Evolutionary conservation across 2,113 vertebrate genomes (phyloP).

Genomic region (Rhynchopsitta pachyrhyncha): DNA sequence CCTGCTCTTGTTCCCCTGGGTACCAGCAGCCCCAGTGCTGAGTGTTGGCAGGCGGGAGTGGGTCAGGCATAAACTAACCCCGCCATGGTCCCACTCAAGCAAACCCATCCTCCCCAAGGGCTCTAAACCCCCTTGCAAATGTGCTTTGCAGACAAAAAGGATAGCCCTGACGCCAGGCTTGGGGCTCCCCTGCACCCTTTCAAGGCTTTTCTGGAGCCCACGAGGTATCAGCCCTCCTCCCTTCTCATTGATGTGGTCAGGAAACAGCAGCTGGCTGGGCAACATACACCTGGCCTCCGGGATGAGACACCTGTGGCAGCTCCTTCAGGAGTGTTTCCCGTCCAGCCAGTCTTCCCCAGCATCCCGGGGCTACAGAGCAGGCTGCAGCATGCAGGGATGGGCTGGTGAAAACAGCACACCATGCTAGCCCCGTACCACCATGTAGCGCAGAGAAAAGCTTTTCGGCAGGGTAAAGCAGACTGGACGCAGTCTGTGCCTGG

Average conservation of each 20-base stretch:
- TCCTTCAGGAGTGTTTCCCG: background rate
- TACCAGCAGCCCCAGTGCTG: rapidly evolving
- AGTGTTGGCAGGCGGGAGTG: rapidly evolving
- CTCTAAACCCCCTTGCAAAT: background rate
- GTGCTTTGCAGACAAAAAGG: background rate
- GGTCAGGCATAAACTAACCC: background rate
- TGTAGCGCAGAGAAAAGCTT: background rate
- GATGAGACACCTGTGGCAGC: background rate
- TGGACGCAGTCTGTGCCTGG: background rate
- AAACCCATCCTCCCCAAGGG: background rate
- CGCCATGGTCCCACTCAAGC: rapidly evolving
- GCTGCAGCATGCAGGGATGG: background rate
- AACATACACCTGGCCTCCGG: background rate
- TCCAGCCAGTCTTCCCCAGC: background rate
- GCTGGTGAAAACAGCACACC: background rate
- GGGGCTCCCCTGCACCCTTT: background rate
- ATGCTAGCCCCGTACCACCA: rapidly evolving
- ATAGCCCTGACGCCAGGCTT: background rate
- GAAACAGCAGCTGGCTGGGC: background rate
- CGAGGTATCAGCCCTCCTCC: background rate
- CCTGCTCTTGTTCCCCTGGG: background rate
- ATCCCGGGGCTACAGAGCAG: background rate
- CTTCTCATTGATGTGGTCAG: slow-evolving; percentile 26
- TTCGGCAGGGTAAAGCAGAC: background rate
- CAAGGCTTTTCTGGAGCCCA: background rate